Evolutionary conservation across 2,797 vertebrate genomes (phyloP), one percentile per base, ranked within the genome.

Genomic region (Coccyzus lansbergi): DNA sequence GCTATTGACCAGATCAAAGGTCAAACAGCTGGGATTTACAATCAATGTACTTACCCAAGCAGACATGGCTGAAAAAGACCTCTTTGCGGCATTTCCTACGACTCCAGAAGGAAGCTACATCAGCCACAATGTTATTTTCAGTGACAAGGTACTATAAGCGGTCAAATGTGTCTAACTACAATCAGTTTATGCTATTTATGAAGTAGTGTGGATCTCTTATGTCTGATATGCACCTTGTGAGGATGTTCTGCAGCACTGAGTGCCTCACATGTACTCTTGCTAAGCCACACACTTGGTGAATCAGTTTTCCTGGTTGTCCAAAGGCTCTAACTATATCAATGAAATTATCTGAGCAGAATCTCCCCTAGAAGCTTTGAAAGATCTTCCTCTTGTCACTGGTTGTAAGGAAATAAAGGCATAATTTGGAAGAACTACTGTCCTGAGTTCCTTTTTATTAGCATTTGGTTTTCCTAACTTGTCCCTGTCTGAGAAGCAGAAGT

Each of bases 211-310:
- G 56, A 77, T 58, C 48, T 53, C 28, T 69, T 33, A 12, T 0
- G 17, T 21, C 22, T 76, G 83, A 63, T 7, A 8, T 4, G 20
- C 5, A 48, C 55, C 71, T 70, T 49, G 44, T 60, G 40, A 79
- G 22, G 48, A 31, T 15, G 34, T 10, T 72, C 29, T 55, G 63
- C 24, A 75, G 65, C n/a, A 31, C 31, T 9, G 21, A 84, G 59
- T 52, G 24, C 15, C 58, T 75, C 2, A 0, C 0, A n/a, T 3
- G 2, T 56, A 10, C 13, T 62, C n/a, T 38, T 62, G 48, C 26
- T 59, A 44, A 69, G 44, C 9, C 21, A 72, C 22, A 15, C 12
- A 63, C 8, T 15, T 5, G n/a, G 24, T 60, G 12, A 80, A 55
- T 29, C 46, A 46, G 13, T 75, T 75, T 80, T 71, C 24, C 16